Base-by-base conservation (phyloP, 2,888 invertebrate species). In the Epinotia brunnichana region DNA sequence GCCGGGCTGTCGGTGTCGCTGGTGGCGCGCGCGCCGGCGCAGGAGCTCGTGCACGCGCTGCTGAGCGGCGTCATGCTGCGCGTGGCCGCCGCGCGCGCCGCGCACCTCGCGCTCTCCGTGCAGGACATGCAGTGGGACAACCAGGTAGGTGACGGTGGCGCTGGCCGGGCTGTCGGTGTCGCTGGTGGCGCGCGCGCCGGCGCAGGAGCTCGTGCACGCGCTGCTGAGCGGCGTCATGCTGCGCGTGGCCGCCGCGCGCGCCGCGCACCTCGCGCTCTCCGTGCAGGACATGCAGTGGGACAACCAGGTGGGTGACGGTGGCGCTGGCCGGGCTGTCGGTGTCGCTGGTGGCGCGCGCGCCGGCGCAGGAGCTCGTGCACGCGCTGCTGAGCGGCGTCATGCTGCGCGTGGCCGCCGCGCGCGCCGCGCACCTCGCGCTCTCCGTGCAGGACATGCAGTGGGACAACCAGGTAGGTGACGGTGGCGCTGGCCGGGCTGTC, bases 71-170 rank as follows among this genome's bases (percentile, higher is more conserved):
- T 54, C 19, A 19, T 11, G 54, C 54, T 54, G 54, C 54, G 54
- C 54, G 54, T 54, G 54, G 54, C 54, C 54, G 54, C 54, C 19
- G 54, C 54, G 19, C 54, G 54, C 19, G 54, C 19, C 19, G 54
- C 54, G 19, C 19, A 19, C 19, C 19, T 54, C 19, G 54, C 54
- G 54, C 54, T 54, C 19, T 54, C 54, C 54, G 54, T 54, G 54
- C 54, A 21, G 54, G 19, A 54, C 54, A 54, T 54, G 54, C 54
- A 54, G 54, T 54, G 54, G 54, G 54, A 54, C 54, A 54, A 54
- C 54, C 54, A 54, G 54, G 54, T 54, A 17, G n/a, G 51, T 51
- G 51, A 29, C 29, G 29, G 29, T 29, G 29, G 29, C 29, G 29
- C 29, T 29, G 29, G 29, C 29, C 29, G 29, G 29, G 29, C 29